These are phyloP conservation scores for Micronisus gabar DNA, from an alignment of 2,113 vertebrate species.

Conservation along the genomic window DNA sequence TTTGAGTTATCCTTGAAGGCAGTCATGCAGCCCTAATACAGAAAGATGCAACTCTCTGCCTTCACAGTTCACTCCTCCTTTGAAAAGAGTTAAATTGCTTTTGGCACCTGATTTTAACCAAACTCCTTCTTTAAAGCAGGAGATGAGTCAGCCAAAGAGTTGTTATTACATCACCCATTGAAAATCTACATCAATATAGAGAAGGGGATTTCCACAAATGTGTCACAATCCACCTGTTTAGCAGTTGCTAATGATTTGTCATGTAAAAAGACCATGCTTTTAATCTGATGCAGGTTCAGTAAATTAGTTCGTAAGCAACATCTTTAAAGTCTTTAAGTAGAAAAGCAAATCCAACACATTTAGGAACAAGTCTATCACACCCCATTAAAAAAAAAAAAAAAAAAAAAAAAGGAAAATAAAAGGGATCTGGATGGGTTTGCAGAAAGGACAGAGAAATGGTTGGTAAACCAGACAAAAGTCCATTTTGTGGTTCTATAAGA, in stretches of 20 bases:
- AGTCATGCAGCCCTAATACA: background rate
- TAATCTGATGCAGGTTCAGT: background rate
- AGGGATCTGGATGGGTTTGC: background rate
- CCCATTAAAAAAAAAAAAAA: background rate
- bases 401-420: background rate
- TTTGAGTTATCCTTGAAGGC: background rate
- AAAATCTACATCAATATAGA: background rate
- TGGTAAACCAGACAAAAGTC: background rate
- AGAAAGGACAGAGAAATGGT: background rate
- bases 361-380: conserved; percentile 32
- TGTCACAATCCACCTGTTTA: background rate
- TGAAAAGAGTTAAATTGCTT: background rate
- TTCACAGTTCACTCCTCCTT: background rate
- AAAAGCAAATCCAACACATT: background rate
- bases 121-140: background rate
- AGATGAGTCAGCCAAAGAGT: background rate
- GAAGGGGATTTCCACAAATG: background rate
- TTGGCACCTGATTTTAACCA: background rate
- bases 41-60: background rate
- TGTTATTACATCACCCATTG: background rate
- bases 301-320: background rate
- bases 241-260: conserved; percentile 28
- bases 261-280: background rate
- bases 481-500: background rate
- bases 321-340: conserved; percentile 21